Evolutionary conservation across 1,140 invertebrate species (phyloP), one percentile per base, ranked within the genome.

Genomic region (Halesus radiatus): DNA sequence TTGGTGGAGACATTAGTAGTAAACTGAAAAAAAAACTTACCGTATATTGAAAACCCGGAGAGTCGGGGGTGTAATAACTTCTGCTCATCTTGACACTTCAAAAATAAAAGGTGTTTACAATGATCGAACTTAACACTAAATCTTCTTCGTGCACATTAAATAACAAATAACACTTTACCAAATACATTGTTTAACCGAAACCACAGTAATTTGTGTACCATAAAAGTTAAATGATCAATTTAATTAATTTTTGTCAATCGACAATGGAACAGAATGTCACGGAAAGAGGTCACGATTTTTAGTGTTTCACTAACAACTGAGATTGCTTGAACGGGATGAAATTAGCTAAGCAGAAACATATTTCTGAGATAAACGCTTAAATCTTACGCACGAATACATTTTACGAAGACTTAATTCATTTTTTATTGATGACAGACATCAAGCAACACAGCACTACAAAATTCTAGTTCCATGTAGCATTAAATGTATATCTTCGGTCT

Each of bases 31-130:
- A 32, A 50, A 23, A 73, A 72, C 73, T 78, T 78, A 80, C 81
- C 81, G 81, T 76, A 32, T 80, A 83, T 73, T 83, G 74, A 76
- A 80, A 80, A 15, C 53, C 66, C 62, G 78, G 16, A 32, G 78
- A 53, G 56, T 29, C 72, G 3, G 74, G 70, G n/a, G 81, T 68
- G 76, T 83, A 83, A 58, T 83, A 83, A 53, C 75, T 66, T 56
- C 78, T 74, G 23, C 81, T 83, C 81, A 83, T 83, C 15, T 26
- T 70, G 80, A 76, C 56, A 74, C 54, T 62, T 77, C 52, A 60
- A 60, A 60, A 20, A 60, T 20, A 60, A 60, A 60, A 20, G 6
- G 56, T 60, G 56, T 60, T 60, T 60, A 13, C 18, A 20, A 60
- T 6, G 37, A 13, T 45, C 37, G 37, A 45, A 45, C 37, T 45